Percentiles rank a stretch among this genome's conserved stretches.
These are phyloP conservation scores for Diadema setosum DNA, from an alignment of 35 echinoderm and acorn worm genomes.

Conservation along the genomic window DNA sequence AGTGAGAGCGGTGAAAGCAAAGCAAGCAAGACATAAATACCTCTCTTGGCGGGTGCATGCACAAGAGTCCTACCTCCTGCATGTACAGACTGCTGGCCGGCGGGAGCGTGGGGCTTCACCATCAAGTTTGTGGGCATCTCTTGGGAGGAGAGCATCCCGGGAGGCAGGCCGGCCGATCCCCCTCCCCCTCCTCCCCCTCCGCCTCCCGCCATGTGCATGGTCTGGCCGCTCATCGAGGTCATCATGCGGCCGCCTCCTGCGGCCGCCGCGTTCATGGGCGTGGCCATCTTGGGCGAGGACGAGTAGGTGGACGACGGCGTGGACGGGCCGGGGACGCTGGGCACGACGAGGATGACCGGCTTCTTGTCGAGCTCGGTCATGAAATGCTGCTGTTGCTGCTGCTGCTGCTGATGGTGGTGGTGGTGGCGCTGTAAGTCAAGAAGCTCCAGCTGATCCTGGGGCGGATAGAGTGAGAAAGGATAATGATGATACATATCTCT, in stretches of 20 bases:
- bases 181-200: background rate
- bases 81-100: background rate
- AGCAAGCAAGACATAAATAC: background rate
- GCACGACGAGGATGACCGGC: slow-evolving; percentile 12
- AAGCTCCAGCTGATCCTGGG: slow-evolving; percentile 10
- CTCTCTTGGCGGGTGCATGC: background rate
- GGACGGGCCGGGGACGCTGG: background rate
- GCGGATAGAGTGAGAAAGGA: background rate
- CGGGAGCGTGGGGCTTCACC: background rate
- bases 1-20: background rate
- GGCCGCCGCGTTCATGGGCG: background rate
- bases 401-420: background rate
- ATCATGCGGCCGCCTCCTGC: background rate
- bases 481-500: slow-evolving; percentile 10
- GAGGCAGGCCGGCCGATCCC: background rate
- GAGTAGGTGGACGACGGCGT: background rate
- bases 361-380: background rate
- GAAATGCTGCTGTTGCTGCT: background rate
- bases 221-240: background rate
- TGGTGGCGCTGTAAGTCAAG: background rate
- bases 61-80: slow-evolving; percentile 8
- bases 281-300: background rate
- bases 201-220: background rate
- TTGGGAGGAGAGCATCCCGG: background rate
- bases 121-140: background rate